Evolutionary conservation across 2,888 invertebrate species (phyloP), one percentile per base, ranked within the genome.

Genomic region (Andricus quercusramuli): DNA sequence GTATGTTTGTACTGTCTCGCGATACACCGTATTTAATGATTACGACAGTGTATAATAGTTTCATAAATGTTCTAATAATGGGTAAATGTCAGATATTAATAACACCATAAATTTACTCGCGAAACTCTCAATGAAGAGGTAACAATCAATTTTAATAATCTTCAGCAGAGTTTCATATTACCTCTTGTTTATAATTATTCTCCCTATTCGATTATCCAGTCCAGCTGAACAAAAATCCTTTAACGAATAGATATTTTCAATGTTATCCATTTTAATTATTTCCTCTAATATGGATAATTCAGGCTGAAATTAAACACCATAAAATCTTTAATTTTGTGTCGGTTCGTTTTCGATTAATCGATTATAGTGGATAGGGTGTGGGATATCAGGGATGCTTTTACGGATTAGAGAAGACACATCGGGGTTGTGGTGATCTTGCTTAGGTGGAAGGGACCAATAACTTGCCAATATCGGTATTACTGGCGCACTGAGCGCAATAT

Each of bases 381-480:
- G 62, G 62, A 25, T 62, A 13, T 13, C 15, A 62, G 15, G 25
- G 85, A 86, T 87, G 86, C 86, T 90, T 89, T 86, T 81, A 79
- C 83, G 89, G 89, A 90, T 91, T 90, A 91, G 85, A 85, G 83
- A 84, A 87, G 85, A 88, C 88, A 87, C 84, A 79, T 80, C 80
- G 70, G 82, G 83, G 82, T 86, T 83, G 84, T 74, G 84, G 84
- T 74, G 83, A 84, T 82, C 82, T 85, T 85, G 85, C 82, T 85
- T 85, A 81, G 84, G 84, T 76, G 81, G 84, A 85, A 82, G 87
- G 84, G 87, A 86, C 87, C 91, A 91, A 92, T 92, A 92, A 91
- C 91, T 92, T 90, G 91, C 92, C 92, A 92, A 92, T 92, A 92
- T 92, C 91, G 91, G 87, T 88, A 91, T 91, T 88, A 90, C 90